Evolutionary conservation across 2,888 invertebrate species (phyloP), one percentile per base, ranked within the genome.

Genomic region (Acleris laterana): DNA sequence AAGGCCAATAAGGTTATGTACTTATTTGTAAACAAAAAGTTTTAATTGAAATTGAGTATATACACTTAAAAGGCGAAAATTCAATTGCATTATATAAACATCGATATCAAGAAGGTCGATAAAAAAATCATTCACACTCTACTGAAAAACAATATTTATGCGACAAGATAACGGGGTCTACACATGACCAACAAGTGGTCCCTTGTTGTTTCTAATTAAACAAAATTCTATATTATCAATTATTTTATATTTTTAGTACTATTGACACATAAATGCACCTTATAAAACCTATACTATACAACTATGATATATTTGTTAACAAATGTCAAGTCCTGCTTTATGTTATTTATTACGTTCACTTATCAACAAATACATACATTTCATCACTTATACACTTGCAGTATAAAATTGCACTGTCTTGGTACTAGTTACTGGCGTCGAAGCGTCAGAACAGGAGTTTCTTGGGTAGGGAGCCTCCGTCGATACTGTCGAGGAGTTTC

Each of bases 401-500:
- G 72, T 59, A 76, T 78, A 75, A 77, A 75, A 73, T 69, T 70
- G 63, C 49, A 60, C 57, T 69, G 63, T 42, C 38, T 51, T 58
- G 13, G 59, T 44, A 64, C 42, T 50, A 51, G 28, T 44, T 59
- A 46, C 32, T 38, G 38, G 17, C 60, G 57, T 69, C 16, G 69
- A 32, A 48, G 64, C 57, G 70, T 89, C 87, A 95, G 90, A 95
- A 95, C 80, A 95, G 94, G 73, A 96, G 90, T 82, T 94, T 93
- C 81, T 96, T 96, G 3, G 95, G 95, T 70, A 95, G 85, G 32
- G 94, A 94, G 48, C 94, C 95, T 59, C 96, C 96, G 78, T 96
- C 96, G 58, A 94, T 93, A 55, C 94, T 94, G 75, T 96, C 96
- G 51, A 96, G 80, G 42, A 96, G 89, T 87, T 97, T 97, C 72